These are phyloP conservation scores for Spodoptera frugiperda DNA, from an alignment of 1,140 invertebrate genomes.

Conservation along the genomic window DNA sequence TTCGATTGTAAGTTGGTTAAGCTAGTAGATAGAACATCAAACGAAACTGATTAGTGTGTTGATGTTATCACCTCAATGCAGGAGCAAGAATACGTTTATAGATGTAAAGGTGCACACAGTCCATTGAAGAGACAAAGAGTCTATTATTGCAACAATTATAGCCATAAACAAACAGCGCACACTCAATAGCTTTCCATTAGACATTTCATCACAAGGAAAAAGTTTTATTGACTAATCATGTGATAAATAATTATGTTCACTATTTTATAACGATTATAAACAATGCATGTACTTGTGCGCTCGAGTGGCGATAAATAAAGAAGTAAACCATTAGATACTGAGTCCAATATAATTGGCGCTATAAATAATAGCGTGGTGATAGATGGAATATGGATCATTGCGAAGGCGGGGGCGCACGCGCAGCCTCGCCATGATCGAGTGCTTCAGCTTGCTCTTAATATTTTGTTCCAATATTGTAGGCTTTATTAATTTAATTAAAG, in stretches of 20 bases:
- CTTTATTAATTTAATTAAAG: slow-evolving; percentile 19
- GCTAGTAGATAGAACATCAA: slow-evolving; percentile 12
- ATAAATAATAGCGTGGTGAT: slow-evolving; percentile 59
- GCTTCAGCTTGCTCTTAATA: slow-evolving; percentile 29
- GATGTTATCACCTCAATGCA: slow-evolving; percentile 28
- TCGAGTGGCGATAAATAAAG: slow-evolving; percentile 30
- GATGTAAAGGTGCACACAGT: slow-evolving; percentile 24
- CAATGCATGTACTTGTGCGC: slow-evolving; percentile 13
- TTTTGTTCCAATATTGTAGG: background rate
- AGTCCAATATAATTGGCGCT: slow-evolving; percentile 45
- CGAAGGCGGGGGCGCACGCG: slow-evolving; percentile 50
- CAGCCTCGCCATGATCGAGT: slow-evolving; percentile 46
- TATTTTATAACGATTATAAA: slow-evolving; percentile 29
- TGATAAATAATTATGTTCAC: slow-evolving; percentile 12
- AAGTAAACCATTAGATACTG: slow-evolving; percentile 40
- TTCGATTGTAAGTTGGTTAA: slow-evolving; percentile 27
- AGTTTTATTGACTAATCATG: slow-evolving; percentile 2
- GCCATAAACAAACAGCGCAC: slow-evolving; percentile 1
- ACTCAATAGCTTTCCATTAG: background rate
- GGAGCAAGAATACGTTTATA: slow-evolving; percentile 20
- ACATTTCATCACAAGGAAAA: slow-evolving; percentile 15
- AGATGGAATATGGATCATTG: slow-evolving; percentile 53
- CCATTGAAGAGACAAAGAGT: slow-evolving; percentile 8
- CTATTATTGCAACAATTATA: background rate
- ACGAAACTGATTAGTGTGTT: slow-evolving; percentile 26